Evolutionary conservation across 2,113 vertebrate species (phyloP), one percentile per base, ranked within the genome.

Genomic region (Cisticola juncidis): DNA sequence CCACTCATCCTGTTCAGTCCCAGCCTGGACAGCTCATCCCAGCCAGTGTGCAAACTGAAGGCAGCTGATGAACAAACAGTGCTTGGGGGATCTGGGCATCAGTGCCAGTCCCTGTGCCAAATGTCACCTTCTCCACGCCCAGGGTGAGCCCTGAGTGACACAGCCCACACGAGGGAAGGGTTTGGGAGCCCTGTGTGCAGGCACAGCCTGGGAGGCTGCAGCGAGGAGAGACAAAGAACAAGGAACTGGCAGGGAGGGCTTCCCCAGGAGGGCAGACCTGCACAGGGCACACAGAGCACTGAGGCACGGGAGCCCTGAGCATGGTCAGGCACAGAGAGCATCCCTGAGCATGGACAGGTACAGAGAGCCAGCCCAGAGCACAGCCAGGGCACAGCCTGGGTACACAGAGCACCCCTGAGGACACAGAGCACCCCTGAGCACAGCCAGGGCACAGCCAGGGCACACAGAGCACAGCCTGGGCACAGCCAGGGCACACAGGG

Each of bases 161-260:
- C 38, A 21, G 25, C 6, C 16, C 29, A 9, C 0, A 0, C 1
- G 3, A 17, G 33, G 40, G 20, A 88, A 73, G n/a, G 47, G 11
- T 33, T 36, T 26, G 47, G 58, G 51, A 90, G 64, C 38, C 71
- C 28, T 1, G 10, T 16, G 33, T 16, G 47, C 62, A 77, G 48
- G 36, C 14, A 16, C 9, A 3, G 9, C 33, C 45, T 19, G 64
- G 50, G 69, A 81, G 6, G 28, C 66, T n/a, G 68, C 29, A 53
- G 44, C 0, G 0, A 80, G 20, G 28, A 66, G 23, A 57, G 26
- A 65, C 38, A 66, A 61, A 57, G 26, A 42, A 40, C 61, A 47
- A 0, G 2, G 23, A 51, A 29, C 11, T 40, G 6, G 0, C 25
- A 85, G 53, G 44, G 57, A 20, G 70, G 44, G 65, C 47, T 56